phyloP scores from a whole-genome alignment of 1,140 invertebrate genomes.

The Dendrolimus punctatus region DNA sequence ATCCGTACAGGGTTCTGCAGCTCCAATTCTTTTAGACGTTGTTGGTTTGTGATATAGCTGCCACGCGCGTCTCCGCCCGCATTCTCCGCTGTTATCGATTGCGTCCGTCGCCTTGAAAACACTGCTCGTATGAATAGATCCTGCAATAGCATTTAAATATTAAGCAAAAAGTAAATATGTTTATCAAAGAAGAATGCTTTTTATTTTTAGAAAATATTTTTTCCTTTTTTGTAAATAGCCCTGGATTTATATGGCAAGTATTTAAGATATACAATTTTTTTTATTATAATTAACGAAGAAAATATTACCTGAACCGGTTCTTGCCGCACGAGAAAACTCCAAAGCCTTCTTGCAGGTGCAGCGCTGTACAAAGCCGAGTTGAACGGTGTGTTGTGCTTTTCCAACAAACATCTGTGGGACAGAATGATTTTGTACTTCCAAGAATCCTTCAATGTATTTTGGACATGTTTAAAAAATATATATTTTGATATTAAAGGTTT shows the following conservation, averaged over 20 bases:
- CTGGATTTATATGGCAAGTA: too few species aligned
- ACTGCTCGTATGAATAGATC: slow-evolving; percentile 97
- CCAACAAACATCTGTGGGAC: slow-evolving; percentile 80
- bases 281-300: too few species aligned
- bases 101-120: slow-evolving; percentile 81
- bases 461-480: too few species aligned
- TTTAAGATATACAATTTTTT: too few species aligned
- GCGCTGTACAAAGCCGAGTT: slow-evolving; percentile 82
- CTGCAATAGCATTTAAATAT: slow-evolving; percentile 17
- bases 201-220: too few species aligned
- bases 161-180: neutral
- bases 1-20: slow-evolving; percentile 91
- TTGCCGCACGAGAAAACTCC: slow-evolving; percentile 95
- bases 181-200: too few species aligned
- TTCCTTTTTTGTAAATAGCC: too few species aligned
- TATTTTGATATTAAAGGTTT: too few species aligned
- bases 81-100: slow-evolving; percentile 45
- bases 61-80: slow-evolving; percentile 32
- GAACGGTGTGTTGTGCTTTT: slow-evolving; percentile 97
- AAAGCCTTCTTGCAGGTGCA: slow-evolving; percentile 88
- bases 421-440: neutral
- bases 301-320: slow-evolving; percentile 83
- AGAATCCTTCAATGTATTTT: too few species aligned
- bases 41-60: slow-evolving; percentile 28
- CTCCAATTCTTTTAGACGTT: slow-evolving; percentile 58